Base-by-base conservation (phyloP, 2,113 vertebrate species). In the Erpornis zantholeuca region DNA sequence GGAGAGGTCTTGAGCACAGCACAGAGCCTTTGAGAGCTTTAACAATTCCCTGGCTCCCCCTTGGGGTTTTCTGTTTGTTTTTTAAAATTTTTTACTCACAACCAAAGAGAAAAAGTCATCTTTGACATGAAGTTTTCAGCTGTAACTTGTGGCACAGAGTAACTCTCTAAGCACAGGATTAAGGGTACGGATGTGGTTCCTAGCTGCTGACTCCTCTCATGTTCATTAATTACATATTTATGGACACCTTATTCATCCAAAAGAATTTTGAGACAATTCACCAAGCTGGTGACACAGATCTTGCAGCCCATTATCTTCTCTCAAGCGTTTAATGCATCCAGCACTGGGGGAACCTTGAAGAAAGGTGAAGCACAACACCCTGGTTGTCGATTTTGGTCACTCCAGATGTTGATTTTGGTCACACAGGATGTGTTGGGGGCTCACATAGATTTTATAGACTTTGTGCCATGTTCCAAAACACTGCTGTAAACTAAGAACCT, bases 401-500 rank as follows among this genome's bases (percentile, higher is more conserved):
- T 8, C n/a, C 25, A 20, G 7, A 5, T 29, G 24, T 16, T 56
- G 53, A 31, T 28, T 79, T 65, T 65, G 33, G 27, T 56, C 38
- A 25, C 47, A 7, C 7, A 23, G 0, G 3, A 12, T 0, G 0
- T 12, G 19, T 44, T 52, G 18, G 40, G 40, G 33, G 42, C 42
- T 86, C 24, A 24, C 7, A 45, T 29, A 42, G 33, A 19, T 60
- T 65, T 57, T 36, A 25, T 1, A 40, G 31, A 15, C 36, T 53
- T 81, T 5, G 15, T 50, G 27, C 50, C 47, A 1, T 5, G 7
- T 5, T 88, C 54, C 52, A 73, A 45, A 82, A 69, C 2, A 11
- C 50, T 12, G 22, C 52, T 40, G 19, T 5, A 18, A 84, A 19
- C 47, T 13, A 56, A 16, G 29, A 44, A 6, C 6, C 35, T 82